Evolutionary conservation across 1,140 invertebrate species (phyloP), one percentile per base, ranked within the genome.

Genomic region (Gryon sp.): DNA sequence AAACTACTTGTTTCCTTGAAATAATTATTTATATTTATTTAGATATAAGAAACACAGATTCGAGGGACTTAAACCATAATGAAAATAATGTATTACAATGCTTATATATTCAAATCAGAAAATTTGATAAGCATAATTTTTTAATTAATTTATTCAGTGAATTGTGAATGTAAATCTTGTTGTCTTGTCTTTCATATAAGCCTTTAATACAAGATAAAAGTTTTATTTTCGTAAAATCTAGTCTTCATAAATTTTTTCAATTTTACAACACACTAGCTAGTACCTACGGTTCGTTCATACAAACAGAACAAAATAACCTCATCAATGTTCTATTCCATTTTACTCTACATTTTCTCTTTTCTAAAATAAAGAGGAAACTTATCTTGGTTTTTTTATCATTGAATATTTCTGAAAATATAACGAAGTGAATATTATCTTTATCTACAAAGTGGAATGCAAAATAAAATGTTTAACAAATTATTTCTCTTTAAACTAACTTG

Each of bases 301-400:
- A 40, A 62, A 62, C 43, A 38, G 57, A 50, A 50, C 43, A 16
- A 50, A 50, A 48, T 62, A 24, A 28, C 20, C 20, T 19, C 43
- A 62, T 62, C 48, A 62, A 62, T 62, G 59, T 62, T 62, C 15
- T 9, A 36, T 52, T 62, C 38, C 30, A 50, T 30, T 60, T 12
- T 19, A 20, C 55, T 18, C 32, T 48, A 15, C 41, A 50, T 16
- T 50, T 63, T 63, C 34, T 52, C 30, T 52, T 40, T 41, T 50
- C 41, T 45, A 63, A 50, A 63, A 63, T 41, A 63, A 50, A 50
- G 22, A 50, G 12, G 14, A 52, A 52, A 65, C 38, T 65, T 53
- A 65, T 53, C 48, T 52, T 53, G 16, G 6, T 9, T 38, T 2
- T 66, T n/a, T 55, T 66, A 66, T 66, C 50, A 28, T 4, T 34